phyloP scores from a whole-genome alignment of 2,797 vertebrate species.

The Crax fasciolata region DNA sequence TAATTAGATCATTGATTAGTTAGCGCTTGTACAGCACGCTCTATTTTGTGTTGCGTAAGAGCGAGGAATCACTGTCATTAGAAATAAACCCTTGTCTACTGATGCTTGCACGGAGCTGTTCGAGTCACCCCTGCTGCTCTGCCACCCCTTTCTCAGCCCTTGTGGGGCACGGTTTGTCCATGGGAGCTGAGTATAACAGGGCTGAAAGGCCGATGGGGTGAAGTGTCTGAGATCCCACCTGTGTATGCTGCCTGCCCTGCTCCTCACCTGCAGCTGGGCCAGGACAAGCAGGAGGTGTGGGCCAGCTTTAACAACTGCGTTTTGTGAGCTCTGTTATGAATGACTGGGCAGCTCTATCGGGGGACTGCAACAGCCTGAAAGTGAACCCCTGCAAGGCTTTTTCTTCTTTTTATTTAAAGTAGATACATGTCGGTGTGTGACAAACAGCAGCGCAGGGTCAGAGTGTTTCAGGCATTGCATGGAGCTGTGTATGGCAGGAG shows the following conservation, averaged over 20 bases:
- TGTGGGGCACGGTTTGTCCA: accelerated
- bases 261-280: background rate
- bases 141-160: background rate
- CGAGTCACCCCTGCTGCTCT: background rate
- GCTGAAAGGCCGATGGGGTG: background rate
- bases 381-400: background rate
- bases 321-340: background rate
- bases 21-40: background rate
- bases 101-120: background rate
- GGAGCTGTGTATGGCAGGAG: background rate
- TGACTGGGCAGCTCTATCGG: background rate
- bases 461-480: background rate
- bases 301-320: background rate
- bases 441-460: background rate
- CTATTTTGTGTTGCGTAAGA: background rate
- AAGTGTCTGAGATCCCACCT: background rate
- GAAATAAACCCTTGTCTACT: constrained; percentile 13
- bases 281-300: background rate
- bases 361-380: background rate
- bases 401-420: background rate
- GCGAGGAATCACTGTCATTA: background rate
- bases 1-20: constrained; percentile 3
- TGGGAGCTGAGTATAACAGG: background rate
- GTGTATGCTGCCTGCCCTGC: background rate
- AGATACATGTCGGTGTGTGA: background rate